Percentiles rank a stretch among this genome's conserved stretches.
These are phyloP conservation scores for Odontomachus brunneus DNA, from an alignment of 1,140 invertebrate species.

Conservation along the genomic window DNA sequence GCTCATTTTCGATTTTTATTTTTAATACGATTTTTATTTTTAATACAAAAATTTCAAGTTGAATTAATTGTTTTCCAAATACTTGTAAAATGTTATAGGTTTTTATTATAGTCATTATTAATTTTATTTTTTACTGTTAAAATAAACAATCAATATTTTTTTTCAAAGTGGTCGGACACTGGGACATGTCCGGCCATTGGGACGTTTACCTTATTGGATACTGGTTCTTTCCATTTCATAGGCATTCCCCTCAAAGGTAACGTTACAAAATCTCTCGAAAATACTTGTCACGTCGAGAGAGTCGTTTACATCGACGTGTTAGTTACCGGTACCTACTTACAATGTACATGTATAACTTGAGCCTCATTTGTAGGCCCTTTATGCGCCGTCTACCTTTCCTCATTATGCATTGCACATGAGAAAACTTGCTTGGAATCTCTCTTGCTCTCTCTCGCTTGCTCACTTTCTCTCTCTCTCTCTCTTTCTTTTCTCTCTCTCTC, in stretches of 20 bases:
- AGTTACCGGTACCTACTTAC: conserved; percentile 28
- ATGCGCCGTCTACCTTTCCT: conserved; percentile 82
- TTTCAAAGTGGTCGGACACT: too few species aligned
- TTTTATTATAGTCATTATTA: too few species aligned
- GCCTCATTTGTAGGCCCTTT: conserved; percentile 85
- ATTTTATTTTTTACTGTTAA: too few species aligned
- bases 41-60: too few species aligned
- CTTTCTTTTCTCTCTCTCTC: conserved; percentile 46
- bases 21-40: too few species aligned
- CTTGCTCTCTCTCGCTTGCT: conserved; percentile 51
- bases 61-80: too few species aligned
- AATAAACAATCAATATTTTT: too few species aligned
- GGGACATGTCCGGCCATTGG: too few species aligned
- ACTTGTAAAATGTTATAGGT: too few species aligned
- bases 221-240: neutral
- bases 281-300: conserved; percentile 12
- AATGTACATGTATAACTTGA: conserved; percentile 69
- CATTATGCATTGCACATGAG: conserved; percentile 86
- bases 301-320: conserved; percentile 40
- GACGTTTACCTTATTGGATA: too few species aligned
- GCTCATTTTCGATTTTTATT: too few species aligned
- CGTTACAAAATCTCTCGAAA: neutral
- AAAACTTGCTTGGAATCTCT: conserved; percentile 83
- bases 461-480: conserved; percentile 37
- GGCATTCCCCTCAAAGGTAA: neutral